Conservation (phyloP, 2,797 vertebrate genomes). For the Oceanodroma leucorhoa region DNA sequence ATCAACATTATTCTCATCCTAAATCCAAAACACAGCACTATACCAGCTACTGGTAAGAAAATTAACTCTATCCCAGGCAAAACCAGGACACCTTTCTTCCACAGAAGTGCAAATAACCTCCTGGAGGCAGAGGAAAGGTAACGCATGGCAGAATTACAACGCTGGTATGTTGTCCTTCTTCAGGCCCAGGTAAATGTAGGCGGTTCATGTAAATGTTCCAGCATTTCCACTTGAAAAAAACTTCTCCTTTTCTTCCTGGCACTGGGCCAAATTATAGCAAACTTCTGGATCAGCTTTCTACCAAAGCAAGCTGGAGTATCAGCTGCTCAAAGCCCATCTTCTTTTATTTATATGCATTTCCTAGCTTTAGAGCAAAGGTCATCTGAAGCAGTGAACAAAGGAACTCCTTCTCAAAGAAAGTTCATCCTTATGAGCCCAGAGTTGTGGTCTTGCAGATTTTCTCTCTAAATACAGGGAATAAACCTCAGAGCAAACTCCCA, state of each 20-base stretch:
- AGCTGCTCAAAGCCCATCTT: neutral
- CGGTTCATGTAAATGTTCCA: neutral
- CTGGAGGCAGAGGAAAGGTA: neutral
- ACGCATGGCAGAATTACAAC: rapidly evolving
- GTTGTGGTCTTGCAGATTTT: neutral
- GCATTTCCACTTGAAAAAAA: neutral
- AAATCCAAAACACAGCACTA: too few relatives aligned
- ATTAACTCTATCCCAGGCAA: too few relatives aligned
- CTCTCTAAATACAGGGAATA: neutral
- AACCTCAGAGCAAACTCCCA: neutral
- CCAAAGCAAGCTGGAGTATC: neutral
- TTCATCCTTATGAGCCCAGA: neutral
- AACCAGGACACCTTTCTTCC: neutral
- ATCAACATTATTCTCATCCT: too few relatives aligned
- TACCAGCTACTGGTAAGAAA: too few relatives aligned
- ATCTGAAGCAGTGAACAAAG: neutral
- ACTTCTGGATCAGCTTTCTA: neutral
- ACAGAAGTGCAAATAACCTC: neutral
- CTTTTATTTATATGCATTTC: neutral
- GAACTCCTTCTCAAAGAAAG: neutral
- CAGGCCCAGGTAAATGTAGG: neutral
- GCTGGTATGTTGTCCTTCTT: neutral
- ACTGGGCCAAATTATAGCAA: neutral
- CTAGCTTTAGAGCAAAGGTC: neutral
- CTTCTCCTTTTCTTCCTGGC: neutral